Evolutionary conservation across 2,888 invertebrate species (phyloP).

Genomic region (Didymodactylos carnosus): DNA sequence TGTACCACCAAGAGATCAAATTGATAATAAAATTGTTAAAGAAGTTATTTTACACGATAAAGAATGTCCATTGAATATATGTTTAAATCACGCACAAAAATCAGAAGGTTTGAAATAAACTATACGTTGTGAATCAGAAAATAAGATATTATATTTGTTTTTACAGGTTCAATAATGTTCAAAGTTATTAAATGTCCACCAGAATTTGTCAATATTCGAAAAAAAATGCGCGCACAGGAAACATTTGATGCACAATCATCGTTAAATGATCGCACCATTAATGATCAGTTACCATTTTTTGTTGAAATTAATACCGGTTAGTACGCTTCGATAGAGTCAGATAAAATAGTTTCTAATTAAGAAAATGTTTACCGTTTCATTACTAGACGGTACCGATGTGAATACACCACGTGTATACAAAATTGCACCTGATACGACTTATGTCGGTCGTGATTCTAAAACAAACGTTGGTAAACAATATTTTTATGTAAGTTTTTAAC

Average conservation of each 20-base stretch:
- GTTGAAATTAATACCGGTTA: background rate
- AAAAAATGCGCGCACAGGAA: background rate
- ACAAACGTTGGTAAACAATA: background rate
- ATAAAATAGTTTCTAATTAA: background rate
- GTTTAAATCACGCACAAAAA: slow-evolving; percentile 27
- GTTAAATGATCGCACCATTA: background rate
- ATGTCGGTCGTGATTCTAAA: background rate
- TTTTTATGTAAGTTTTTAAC: background rate
- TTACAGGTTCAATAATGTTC: slow-evolving; percentile 21
- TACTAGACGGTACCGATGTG: background rate
- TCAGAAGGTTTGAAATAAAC: background rate
- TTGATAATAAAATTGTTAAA: slow-evolving; percentile 21
- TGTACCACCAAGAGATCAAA: background rate
- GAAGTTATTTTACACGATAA: slow-evolving; percentile 88
- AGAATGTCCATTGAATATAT: slow-evolving; percentile 79
- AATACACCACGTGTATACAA: background rate
- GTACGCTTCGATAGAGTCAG: background rate
- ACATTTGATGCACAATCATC: background rate
- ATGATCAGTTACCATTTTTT: background rate
- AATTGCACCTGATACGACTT: background rate
- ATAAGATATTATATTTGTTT: no score
- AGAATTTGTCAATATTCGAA: background rate
- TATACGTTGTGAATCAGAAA: background rate
- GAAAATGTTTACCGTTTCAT: background rate
- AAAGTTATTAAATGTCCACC: slow-evolving; percentile 9